Percentiles rank a stretch among this genome's conserved stretches.
Conservation (phyloP, 2,797 vertebrate species). For the Paratrypauchen microcephalus region DNA sequence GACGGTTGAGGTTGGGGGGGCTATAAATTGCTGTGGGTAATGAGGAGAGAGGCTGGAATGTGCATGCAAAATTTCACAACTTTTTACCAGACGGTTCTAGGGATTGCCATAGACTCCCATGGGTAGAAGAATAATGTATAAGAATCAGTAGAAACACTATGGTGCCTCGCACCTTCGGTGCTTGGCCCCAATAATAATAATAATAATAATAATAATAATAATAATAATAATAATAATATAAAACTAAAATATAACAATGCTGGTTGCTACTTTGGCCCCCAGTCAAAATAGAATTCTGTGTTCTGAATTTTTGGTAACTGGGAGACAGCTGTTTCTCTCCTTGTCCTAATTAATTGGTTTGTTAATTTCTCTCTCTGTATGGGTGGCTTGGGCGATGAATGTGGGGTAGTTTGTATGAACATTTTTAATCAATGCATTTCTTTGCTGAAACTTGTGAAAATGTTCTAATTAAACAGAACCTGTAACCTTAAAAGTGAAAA, state of each 20-base stretch:
- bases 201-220: too few relatives aligned
- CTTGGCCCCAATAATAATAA: too few relatives aligned
- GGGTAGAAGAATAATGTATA: too few relatives aligned
- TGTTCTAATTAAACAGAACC: conserved; percentile 61
- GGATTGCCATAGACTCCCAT: too few relatives aligned
- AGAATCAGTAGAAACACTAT: too few relatives aligned
- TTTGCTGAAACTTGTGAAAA: conserved; percentile 56
- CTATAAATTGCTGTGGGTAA: too few relatives aligned
- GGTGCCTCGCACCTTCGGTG: too few relatives aligned
- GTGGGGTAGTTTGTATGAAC: conserved; percentile 55
- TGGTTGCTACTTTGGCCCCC: background rate
- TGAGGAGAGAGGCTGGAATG: too few relatives aligned
- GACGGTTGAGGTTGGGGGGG: too few relatives aligned
- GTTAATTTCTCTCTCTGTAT: conserved; percentile 46
- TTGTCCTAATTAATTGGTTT: conserved; percentile 59
- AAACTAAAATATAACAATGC: background rate
- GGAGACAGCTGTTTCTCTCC: conserved; percentile 22
- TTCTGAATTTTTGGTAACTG: background rate
- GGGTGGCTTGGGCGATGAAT: conserved; percentile 55
- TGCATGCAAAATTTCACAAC: too few relatives aligned
- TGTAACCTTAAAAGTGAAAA: background rate
- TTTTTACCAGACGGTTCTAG: too few relatives aligned
- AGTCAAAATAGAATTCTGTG: background rate
- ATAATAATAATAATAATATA: too few relatives aligned
- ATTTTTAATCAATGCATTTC: conserved; percentile 44